Conservation (phyloP, 2,888 invertebrate species). For the Euphydryas editha region DNA sequence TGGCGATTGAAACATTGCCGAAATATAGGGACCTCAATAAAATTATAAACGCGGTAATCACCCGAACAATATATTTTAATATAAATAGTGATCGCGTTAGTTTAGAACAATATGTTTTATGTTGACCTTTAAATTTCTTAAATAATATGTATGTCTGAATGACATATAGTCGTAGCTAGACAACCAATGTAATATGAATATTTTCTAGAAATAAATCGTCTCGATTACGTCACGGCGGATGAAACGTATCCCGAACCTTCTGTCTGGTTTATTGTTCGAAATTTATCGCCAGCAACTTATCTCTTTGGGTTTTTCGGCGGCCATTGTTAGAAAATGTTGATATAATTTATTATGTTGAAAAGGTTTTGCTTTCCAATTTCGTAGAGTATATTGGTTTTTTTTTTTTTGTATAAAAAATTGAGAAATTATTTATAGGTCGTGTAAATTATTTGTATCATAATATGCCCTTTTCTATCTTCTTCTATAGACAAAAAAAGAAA, state of each 20-base stretch:
- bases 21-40: no score
- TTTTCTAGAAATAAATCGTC: constrained; percentile 5
- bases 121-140: neutral
- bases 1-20: no score
- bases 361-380: constrained; percentile 18
- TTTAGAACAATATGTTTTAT: no score
- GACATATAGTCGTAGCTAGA: neutral
- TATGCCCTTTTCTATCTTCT: neutral
- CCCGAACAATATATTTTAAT: no score
- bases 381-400: constrained; percentile 7
- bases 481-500: neutral
- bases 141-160: neutral
- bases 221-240: constrained; percentile 17
- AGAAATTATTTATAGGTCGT: neutral
- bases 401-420: neutral
- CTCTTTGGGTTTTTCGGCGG: constrained; percentile 26
- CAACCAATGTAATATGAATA: neutral
- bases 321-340: constrained; percentile 24
- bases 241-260: constrained; percentile 5
- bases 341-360: constrained; percentile 22
- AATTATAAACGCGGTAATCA: no score
- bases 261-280: constrained; percentile 26
- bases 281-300: constrained; percentile 30
- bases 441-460: neutral
- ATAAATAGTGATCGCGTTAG: no score